Base-by-base conservation (phyloP, 2,113 vertebrate genomes). In the Glaucomys volans region DNA sequence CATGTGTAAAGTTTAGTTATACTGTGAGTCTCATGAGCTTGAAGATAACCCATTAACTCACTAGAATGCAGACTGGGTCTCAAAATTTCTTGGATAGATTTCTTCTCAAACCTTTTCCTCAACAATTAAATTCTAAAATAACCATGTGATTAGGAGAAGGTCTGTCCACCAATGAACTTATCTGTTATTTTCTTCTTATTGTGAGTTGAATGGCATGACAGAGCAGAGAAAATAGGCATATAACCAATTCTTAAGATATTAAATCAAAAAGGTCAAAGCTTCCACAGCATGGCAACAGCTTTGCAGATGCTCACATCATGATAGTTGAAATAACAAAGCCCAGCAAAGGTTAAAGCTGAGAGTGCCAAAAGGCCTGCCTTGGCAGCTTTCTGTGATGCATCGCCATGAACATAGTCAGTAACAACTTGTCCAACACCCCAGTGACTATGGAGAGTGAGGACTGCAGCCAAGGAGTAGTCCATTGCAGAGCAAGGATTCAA, bases 211-310 rank as follows among this genome's bases (percentile, higher is more conserved):
- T 32, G 88, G 95, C 16, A 95, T 8, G 87, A 97, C 16, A 97
- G 95, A 98, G 98, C 98, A 97, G 97, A 98, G 98, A 98, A 98
- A 91, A 90, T 95, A 97, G 88, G 96, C 94, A 93, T 94, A 97
- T 80, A 97, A 95, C 95, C 30, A 3, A 57, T 83, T 26, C 40
- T 95, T 52, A 96, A 83, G 93, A 13, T 72, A n/a, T 77, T 35
- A 87, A 66, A 95, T 20, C 59, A 47, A 91, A 28, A 71, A 54
- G 26, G 77, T 99, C 93, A 99, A 97, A 99, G 99, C 97, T 99
- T 99, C 99, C 99, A 99, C 66, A 99, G 98, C 98, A 99, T 99
- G 86, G 99, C n/a, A n/a, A n/a, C n/a, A n/a, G n/a, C n/a, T n/a
- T n/a, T n/a, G n/a, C n/a, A n/a, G n/a, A n/a, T n/a, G n/a, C n/a